Conservation (phyloP, 2,113 vertebrate genomes). For the Python bivittatus region DNA sequence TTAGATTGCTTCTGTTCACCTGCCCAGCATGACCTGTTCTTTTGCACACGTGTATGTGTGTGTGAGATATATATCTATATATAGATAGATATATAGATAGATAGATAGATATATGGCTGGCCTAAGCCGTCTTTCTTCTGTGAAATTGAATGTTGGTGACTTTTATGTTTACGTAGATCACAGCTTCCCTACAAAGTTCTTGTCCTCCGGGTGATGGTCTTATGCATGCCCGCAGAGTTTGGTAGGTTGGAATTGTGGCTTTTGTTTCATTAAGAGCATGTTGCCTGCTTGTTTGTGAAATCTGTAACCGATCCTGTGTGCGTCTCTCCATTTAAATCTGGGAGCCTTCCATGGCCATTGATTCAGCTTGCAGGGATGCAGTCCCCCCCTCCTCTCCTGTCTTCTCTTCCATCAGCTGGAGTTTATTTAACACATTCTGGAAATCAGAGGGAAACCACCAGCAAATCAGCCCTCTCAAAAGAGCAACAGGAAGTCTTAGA, state of each 20-base stretch:
- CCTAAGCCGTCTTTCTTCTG: not conserved
- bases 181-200: conserved; percentile 45
- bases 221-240: conserved; percentile 51
- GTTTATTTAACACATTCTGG: conserved; percentile 62
- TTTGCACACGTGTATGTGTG: too few species aligned
- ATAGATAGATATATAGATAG: too few species aligned
- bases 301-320: conserved; percentile 45
- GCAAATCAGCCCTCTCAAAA: conserved; percentile 38
- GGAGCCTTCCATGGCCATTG: conserved; percentile 24
- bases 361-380: conserved; percentile 47
- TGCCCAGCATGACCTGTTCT: not conserved
- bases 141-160: not conserved
- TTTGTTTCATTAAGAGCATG: conserved; percentile 58
- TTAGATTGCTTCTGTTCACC: conserved; percentile 2
- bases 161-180: conserved; percentile 23
- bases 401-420: conserved; percentile 47
- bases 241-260: conserved; percentile 3
- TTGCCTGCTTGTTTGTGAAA: conserved; percentile 51
- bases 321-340: conserved; percentile 50
- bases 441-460: conserved; percentile 52
- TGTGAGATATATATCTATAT: too few species aligned
- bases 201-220: conserved; percentile 24
- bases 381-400: conserved; percentile 45
- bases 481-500: conserved; percentile 70
- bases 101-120: not conserved